Evolutionary conservation across 2,888 invertebrate genomes (phyloP).

Genomic region (Azorinus chamasolen): DNA sequence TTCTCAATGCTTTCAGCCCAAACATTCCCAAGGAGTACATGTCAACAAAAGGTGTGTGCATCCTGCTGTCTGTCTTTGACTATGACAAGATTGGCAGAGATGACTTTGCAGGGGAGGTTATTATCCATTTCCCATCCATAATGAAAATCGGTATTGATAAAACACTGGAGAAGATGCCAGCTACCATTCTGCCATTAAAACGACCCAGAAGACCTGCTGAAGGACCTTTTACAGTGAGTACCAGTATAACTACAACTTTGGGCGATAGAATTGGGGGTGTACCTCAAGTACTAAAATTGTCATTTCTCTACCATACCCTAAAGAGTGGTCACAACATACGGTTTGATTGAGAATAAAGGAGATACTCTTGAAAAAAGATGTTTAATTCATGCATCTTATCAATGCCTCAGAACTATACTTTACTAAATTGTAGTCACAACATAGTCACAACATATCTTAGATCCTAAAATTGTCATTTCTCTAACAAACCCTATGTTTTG

Average conservation of each 20-base stretch:
- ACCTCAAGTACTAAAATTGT: too few species aligned
- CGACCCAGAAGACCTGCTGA: conserved; percentile 65
- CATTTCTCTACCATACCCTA: too few species aligned
- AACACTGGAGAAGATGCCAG: conserved; percentile 76
- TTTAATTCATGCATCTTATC: neutral
- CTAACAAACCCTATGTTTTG: too few species aligned
- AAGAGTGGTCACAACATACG: too few species aligned
- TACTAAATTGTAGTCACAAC: too few species aligned
- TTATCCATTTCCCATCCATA: conserved; percentile 73
- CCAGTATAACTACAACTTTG: neutral
- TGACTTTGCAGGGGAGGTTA: conserved; percentile 83
- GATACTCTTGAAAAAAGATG: too few species aligned
- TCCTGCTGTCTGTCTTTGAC: conserved; percentile 79
- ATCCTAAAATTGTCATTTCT: too few species aligned
- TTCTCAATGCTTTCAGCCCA: conserved; percentile 67
- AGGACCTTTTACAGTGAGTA: conserved; percentile 78
- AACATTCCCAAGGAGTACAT: conserved; percentile 74
- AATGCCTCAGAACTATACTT: too few species aligned
- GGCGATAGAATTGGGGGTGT: too few species aligned
- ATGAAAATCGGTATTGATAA: conserved; percentile 66
- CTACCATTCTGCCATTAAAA: conserved; percentile 79
- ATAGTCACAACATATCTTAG: too few species aligned
- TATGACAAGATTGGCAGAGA: conserved; percentile 77
- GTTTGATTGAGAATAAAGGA: too few species aligned
- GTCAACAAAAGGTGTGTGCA: conserved; percentile 69